Evolutionary conservation across 2,113 vertebrate genomes (phyloP).

Genomic region (Megaptera novaeangliae): DNA sequence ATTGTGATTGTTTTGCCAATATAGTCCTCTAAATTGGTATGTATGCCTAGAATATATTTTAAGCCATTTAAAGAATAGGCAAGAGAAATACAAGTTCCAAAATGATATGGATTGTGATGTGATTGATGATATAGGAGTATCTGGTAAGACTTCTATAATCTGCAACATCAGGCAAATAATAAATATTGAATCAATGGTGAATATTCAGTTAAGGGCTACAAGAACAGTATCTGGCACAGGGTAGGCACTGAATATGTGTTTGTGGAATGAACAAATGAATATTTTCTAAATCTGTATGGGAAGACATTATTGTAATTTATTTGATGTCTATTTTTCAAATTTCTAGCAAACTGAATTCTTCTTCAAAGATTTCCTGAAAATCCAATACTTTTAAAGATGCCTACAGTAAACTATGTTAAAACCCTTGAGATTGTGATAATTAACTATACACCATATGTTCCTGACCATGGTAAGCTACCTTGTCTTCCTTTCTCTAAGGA

Average conservation of each 20-base stretch:
- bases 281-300: not conserved
- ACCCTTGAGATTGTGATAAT: not conserved
- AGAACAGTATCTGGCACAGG: not conserved
- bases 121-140: not conserved
- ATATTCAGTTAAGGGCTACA: conserved; percentile 9
- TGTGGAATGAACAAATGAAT: not conserved
- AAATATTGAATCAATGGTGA: not conserved
- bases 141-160: not conserved
- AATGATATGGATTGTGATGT: not conserved
- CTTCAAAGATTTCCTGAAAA: conserved; percentile 23
- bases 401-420: not conserved
- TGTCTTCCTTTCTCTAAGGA: conserved; percentile 24
- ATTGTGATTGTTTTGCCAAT: not conserved
- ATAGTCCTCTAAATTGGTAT: not conserved
- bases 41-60: not conserved
- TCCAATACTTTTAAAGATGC: not conserved
- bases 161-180: conserved; percentile 4
- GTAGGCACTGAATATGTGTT: not conserved
- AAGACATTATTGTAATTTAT: not conserved
- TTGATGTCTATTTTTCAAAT: not conserved
- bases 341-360: conserved; percentile 11
- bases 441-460: conserved; percentile 5
- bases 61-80: not conserved
- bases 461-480: not conserved
- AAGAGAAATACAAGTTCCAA: not conserved